Conservation (phyloP, 2,113 vertebrate species). For the Eublepharis macularius region DNA sequence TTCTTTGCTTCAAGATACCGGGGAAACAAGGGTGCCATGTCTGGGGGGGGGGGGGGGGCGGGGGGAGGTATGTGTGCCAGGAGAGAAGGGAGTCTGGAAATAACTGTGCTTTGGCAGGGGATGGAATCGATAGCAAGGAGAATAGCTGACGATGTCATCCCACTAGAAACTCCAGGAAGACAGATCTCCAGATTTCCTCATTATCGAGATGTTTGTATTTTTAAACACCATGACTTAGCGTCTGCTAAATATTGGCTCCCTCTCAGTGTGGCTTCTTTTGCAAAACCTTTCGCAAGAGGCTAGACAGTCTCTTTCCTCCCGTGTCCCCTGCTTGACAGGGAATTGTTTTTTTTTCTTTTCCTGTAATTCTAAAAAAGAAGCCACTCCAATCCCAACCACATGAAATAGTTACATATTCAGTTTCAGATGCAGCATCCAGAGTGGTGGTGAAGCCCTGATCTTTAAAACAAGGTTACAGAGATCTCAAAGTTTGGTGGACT, state of each 20-base stretch:
- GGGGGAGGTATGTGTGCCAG: too few relatives aligned
- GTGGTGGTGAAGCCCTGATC: constrained; percentile 2
- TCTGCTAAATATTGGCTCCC: constrained; percentile 21
- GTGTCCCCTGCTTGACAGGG: constrained; percentile 15
- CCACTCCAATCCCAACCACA: background rate
- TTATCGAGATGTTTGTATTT: constrained; percentile 51
- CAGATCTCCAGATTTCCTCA: constrained; percentile 55
- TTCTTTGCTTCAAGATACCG: constrained; percentile 62
- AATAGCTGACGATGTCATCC: constrained; percentile 58
- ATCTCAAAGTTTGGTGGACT: background rate
- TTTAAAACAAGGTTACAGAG: background rate
- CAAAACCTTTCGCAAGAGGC: constrained; percentile 36
- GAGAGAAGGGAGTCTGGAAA: constrained; percentile 45
- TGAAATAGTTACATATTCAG: background rate
- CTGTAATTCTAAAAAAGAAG: constrained; percentile 29
- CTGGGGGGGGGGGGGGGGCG: constrained; percentile 50
- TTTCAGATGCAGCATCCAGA: constrained; percentile 28
- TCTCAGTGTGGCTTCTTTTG: constrained; percentile 31
- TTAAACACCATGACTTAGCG: constrained; percentile 44
- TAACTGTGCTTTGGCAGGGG: constrained; percentile 38
- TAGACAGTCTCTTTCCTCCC: constrained; percentile 41
- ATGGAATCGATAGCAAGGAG: constrained; percentile 54
- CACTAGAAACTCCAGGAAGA: constrained; percentile 41
- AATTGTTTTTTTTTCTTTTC: constrained; percentile 22
- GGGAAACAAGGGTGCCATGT: constrained; percentile 56